Conservation (phyloP, 1,140 invertebrate species). For the Scaptomyza montana region DNA sequence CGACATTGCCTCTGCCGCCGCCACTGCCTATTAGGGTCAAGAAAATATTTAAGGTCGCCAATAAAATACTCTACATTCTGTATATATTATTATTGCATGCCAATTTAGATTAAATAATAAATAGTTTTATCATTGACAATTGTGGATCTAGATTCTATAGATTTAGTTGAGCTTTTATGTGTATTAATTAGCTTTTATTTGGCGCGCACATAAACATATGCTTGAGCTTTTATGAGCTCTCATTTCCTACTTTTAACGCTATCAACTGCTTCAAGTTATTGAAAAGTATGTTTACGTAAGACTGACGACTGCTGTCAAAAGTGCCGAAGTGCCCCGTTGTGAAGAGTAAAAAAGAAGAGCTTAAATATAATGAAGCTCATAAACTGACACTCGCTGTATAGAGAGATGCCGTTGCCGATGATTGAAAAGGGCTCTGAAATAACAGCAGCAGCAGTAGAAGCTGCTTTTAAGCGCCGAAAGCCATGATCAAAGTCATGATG, state of each 20-base stretch:
- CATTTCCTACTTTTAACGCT: no score
- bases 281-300: no score
- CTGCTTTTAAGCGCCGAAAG: conserved; percentile 48
- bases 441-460: conserved; percentile 1
- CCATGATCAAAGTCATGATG: conserved; percentile 60
- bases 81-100: no score
- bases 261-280: no score
- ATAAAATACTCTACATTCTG: conserved; percentile 22
- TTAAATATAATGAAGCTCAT: conserved; percentile 78
- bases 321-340: conserved; percentile 9
- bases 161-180: no score
- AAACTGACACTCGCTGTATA: conserved; percentile 67
- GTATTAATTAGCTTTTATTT: no score
- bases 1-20: conserved; percentile 28
- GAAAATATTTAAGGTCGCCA: conserved; percentile 2
- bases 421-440: neutral
- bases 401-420: conserved; percentile 5
- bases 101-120: no score
- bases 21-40: conserved; percentile 59
- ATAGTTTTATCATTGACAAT: no score
- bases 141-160: no score
- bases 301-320: conserved; percentile 18
- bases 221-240: no score
- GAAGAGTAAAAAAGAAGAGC: conserved; percentile 12
- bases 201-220: no score